Evolutionary conservation across 2,113 vertebrate genomes (phyloP), one percentile per base, ranked within the genome.

Genomic region (Dendropsophus ebraccatus): DNA sequence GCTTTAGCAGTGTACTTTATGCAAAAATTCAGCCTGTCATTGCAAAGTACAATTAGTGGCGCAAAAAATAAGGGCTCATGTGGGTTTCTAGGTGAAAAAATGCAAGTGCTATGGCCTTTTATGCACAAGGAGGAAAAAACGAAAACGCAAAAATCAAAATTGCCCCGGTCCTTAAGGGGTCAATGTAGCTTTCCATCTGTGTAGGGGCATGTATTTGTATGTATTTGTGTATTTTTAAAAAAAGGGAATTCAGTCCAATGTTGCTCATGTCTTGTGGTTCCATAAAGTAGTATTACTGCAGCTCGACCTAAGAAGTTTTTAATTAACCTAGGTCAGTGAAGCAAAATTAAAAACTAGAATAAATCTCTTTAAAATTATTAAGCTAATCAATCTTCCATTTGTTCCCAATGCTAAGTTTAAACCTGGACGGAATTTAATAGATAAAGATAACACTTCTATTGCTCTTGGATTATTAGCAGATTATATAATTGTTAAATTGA

Each of bases 321-420:
- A 82, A 82, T 82, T 82, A 82, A 69, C 81, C 62, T 82, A 14
- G 62, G 62, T 32, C 65, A 82, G 9, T 82, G 62, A 52, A 82
- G 65, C 45, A 70, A 82, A 82, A 82, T 82, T 82, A 37, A 82
- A 69, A 69, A 70, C 65, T 52, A 70, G 62, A 70, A 82, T 82
- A 32, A 49, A 2, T 82, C 35, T 25, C 45, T 82, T 70, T 50
- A 82, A 70, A 52, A 50, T 79, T 41, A 60, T 60, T 58, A 58
- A 79, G 54, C 77, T 79, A 79, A 79, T 79, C 77, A 37, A 25
- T 82, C 62, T 82, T 30, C 81, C 62, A 35, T 23, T 69, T 70
- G 62, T 49, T 82, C 81, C 19, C 25, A 82, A n/a, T 32, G 30
- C 41, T 7, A 82, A 54, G 62, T 70, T 82, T 30, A 69, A 69